Base-by-base conservation (phyloP, 1,140 invertebrate species). In the Rhyzopertha dominica region DNA sequence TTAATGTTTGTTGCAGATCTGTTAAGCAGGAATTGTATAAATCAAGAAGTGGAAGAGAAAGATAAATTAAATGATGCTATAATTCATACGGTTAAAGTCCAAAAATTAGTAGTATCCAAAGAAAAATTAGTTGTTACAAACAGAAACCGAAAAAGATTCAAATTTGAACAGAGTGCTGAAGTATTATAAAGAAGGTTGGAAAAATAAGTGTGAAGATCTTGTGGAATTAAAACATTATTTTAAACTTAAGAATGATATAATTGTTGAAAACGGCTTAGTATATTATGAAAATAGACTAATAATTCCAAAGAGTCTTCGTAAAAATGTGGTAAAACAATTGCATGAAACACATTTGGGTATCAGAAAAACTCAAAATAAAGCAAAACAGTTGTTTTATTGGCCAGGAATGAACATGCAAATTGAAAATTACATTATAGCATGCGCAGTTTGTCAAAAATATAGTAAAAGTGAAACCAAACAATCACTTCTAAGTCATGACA, bases 351-450 rank as follows among this genome's bases (percentile, higher is more conserved):
- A 54, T 53, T 19, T 55, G 2, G 61, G 58, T 7, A 42, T 56
- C 4, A 46, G 44, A 32, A 62, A 59, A 43, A 61, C 50, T 22
- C 63, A 67, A 50, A 41, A 47, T n/a, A 49, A 50, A 10, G 63
- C 66, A 8, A 54, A 61, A 19, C 49, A 66, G 5, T 49, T 63
- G 17, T 50, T 67, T 12, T 69, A 55, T 39, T 69, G 66, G 65
- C 58, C 56, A 4, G 41, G 56, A 1, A 63, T 70, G 49, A 51
- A 56, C n/a, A 45, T 40, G 4, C 49, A 69, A 22, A 59, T 70
- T 4, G 58, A 67, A 29, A 43, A 49, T 14, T 8, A 45, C 5
- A 53, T 67, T 10, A 26, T 49, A 9, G 20, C 35, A 1, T 72
- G 62, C 48, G 17, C 26, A 1, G 10, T 47, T 2, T 68, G 65